Evolutionary conservation across 2,797 vertebrate genomes (phyloP), one percentile per base, ranked within the genome.

Genomic region (Mus minutoides): DNA sequence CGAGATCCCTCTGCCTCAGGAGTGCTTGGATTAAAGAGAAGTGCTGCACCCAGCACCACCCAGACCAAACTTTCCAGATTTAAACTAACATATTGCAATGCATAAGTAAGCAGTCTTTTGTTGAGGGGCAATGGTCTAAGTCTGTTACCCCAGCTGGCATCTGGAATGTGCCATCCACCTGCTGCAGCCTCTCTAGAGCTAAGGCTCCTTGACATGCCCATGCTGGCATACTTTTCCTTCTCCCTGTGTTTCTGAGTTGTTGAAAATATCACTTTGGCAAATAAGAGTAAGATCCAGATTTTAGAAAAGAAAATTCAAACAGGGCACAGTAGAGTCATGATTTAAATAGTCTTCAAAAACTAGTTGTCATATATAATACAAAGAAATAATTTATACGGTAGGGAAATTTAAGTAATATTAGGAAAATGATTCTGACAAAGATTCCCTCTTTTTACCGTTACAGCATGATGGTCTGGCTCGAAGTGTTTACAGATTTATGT

Each of bases 221-320:
- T 40, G 24, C 37, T 37, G 67, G 4, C 43, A 29, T 29, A 4
- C 22, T 58, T 37, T 64, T 19, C 40, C 40, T 46, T 77, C 19
- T 37, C 24, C 83, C 90, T 76, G 37, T 76, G 76, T 62, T 96
- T 92, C 10, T 84, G 75, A 96, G 83, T 84, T 64, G 43, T 76
- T 96, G 73, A 75, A 88, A 93, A 46, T 58, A 73, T 77, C n/a
- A 46, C 22, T 84, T 52, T 43, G n/a, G 77, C n/a, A 96, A 90
- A 94, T 49, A 2, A 73, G 16, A 77, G 43, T 19, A 84, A 6
- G 21, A 60, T 90, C 60, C 62, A 82, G 31, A 56, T 90, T 91
- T 87, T 80, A 94, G 40, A 93, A 37, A 95, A 92, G 29, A 77
- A 79, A 75, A 85, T 95, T 49, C 62, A 91, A 13, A 5, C 49